Conservation (phyloP, 1,140 invertebrate species). For the Lordiphosa stackelbergi region DNA sequence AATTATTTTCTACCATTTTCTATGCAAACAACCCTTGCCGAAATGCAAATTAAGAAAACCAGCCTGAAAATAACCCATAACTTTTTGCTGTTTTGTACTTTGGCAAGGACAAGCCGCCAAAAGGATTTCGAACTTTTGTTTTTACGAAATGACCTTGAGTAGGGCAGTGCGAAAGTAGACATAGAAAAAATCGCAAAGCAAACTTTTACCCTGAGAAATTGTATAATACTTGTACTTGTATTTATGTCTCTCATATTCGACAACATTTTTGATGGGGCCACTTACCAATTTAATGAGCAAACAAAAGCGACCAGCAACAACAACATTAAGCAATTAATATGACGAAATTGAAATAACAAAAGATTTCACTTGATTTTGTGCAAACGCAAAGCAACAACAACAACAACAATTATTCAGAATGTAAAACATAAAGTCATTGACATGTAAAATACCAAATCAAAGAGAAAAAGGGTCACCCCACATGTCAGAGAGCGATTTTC, state of each 20-base stretch:
- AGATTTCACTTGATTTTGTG: slow-evolving; percentile 45
- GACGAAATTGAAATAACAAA: slow-evolving; percentile 61
- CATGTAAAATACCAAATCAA: slow-evolving; percentile 49
- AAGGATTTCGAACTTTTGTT: no score
- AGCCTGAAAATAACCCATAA: no score
- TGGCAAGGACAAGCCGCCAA: no score
- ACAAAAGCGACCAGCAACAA: slow-evolving; percentile 46
- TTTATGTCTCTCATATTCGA: slow-evolving; percentile 17
- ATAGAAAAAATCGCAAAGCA: no score
- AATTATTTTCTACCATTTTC: no score
- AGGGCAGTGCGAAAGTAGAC: no score
- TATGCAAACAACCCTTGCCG: no score
- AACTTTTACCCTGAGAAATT: no score
- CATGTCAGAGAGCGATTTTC: slow-evolving; percentile 2
- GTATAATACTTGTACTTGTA: neutral
- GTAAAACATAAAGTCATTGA: slow-evolving; percentile 62
- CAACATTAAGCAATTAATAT: slow-evolving; percentile 60
- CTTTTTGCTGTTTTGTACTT: no score
- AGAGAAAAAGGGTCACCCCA: slow-evolving; percentile 1
- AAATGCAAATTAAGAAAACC: no score
- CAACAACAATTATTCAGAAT: slow-evolving; percentile 23
- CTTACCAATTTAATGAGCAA: slow-evolving; percentile 63
- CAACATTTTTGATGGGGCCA: slow-evolving; percentile 34
- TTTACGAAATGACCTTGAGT: no score
- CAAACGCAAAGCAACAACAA: slow-evolving; percentile 24